A percentile compares a stretch with the other conserved stretches of the same genome.
These are phyloP conservation scores for Lethenteron reissneri DNA, from an alignment of 2,113 vertebrate species.

Conservation along the genomic window DNA sequence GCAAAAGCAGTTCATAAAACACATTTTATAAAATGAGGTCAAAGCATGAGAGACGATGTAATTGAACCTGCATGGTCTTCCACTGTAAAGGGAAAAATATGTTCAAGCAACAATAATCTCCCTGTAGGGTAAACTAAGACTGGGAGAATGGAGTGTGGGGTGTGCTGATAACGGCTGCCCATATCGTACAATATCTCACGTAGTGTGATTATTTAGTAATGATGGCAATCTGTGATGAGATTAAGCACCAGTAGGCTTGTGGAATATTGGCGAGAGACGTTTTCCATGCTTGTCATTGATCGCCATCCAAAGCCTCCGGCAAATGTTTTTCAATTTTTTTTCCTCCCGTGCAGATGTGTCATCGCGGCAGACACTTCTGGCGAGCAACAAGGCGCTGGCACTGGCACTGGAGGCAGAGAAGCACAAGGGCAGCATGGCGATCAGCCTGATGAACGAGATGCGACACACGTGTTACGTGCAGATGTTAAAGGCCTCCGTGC, in stretches of 20 bases:
- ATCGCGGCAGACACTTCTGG: not conserved
- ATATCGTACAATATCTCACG: not conserved
- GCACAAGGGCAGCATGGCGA: not conserved
- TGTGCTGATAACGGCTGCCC: not conserved
- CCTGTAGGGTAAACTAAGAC: not conserved
- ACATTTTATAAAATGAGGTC: no score
- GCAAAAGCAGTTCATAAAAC: no score
- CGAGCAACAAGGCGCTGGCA: conserved; percentile 2
- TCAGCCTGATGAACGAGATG: not conserved
- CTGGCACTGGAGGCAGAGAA: not conserved
- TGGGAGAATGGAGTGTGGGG: not conserved
- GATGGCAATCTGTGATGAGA: not conserved
- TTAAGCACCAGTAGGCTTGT: not conserved
- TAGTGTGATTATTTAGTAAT: not conserved
- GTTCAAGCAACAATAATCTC: no score
- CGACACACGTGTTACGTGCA: not conserved
- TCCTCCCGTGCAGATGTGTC: not conserved
- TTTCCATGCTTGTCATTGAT: not conserved
- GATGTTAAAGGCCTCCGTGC: not conserved
- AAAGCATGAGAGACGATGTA: no score
- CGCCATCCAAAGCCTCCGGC: not conserved
- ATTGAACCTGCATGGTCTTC: no score
- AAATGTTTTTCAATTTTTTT: not conserved
- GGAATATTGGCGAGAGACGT: not conserved
- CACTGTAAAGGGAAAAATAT: no score